Evolutionary conservation across 2,888 invertebrate genomes (phyloP).

Genomic region (Rhagophthalmus giganteus): DNA sequence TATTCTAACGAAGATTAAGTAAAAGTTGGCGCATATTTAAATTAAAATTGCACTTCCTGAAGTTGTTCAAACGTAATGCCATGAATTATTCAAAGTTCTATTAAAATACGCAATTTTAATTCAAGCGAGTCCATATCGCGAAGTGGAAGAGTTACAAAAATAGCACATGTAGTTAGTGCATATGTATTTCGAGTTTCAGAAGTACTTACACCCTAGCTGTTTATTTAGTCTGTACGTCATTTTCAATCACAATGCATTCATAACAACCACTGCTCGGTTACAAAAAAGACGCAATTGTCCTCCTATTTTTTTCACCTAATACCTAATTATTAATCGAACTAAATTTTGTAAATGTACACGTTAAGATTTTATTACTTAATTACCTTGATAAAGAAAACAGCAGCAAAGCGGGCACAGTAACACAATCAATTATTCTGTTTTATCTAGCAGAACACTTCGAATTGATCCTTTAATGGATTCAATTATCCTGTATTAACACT

Average conservation of each 20-base stretch:
- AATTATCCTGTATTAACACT: not conserved
- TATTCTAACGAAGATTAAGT: no score
- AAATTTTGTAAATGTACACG: no score
- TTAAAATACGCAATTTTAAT: not conserved
- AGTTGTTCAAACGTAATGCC: not conserved
- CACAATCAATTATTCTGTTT: constrained; percentile 17
- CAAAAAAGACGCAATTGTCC: no score
- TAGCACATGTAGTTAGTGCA: no score
- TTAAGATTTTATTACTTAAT: no score
- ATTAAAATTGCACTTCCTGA: no score
- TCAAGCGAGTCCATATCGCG: not conserved
- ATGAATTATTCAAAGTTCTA: not conserved
- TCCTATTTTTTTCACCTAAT: no score
- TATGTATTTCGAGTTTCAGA: not conserved
- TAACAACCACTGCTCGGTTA: constrained; percentile 6
- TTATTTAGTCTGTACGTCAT: constrained; percentile 10
- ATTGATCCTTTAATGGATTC: not conserved
- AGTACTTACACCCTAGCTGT: constrained; percentile 3
- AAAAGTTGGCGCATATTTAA: no score
- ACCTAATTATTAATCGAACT: no score
- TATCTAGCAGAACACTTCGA: not conserved
- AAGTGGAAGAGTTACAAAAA: constrained; percentile 2
- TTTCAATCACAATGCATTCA: constrained; percentile 5
- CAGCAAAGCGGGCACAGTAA: constrained; percentile 1
- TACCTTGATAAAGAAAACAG: constrained; percentile 8